Evolutionary conservation across 1,140 invertebrate species (phyloP).

Genomic region (Ceratitis capitata): DNA sequence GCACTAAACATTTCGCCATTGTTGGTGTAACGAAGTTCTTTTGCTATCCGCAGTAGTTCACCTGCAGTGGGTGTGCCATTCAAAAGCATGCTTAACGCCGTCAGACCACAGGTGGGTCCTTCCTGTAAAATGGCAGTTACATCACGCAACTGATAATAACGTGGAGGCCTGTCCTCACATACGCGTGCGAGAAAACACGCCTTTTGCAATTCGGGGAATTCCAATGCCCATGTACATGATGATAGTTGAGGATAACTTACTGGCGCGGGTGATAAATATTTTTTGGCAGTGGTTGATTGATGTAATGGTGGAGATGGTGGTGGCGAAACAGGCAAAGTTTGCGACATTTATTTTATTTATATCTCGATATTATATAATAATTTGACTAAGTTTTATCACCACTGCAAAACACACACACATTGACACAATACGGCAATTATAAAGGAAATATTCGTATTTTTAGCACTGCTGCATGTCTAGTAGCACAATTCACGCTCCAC

Average conservation of each 20-base stretch:
- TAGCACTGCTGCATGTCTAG: not conserved
- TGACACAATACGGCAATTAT: too few relatives aligned
- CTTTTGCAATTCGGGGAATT: slow-evolving; percentile 64
- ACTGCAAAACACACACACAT: not conserved
- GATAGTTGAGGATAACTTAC: slow-evolving; percentile 28
- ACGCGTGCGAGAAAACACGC: slow-evolving; percentile 66
- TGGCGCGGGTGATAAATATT: not conserved
- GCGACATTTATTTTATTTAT: not conserved
- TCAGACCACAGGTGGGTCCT: slow-evolving; percentile 82
- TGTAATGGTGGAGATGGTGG: not conserved
- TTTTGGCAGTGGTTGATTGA: not conserved
- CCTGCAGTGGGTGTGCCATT: slow-evolving; percentile 70
- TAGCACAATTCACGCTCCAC: not conserved
- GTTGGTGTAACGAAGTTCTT: slow-evolving; percentile 73
- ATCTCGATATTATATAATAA: not conserved
- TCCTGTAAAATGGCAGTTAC: slow-evolving; percentile 53
- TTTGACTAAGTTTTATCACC: not conserved
- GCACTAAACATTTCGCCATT: slow-evolving; percentile 90
- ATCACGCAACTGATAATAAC: slow-evolving; percentile 51
- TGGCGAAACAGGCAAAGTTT: not conserved
- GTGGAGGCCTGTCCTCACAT: slow-evolving; percentile 56
- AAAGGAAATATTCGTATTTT: not conserved
- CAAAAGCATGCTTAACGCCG: slow-evolving; percentile 80
- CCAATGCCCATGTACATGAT: slow-evolving; percentile 65
- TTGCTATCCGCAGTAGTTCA: slow-evolving; percentile 72